A percentile compares a stretch with the other conserved stretches of the same genome.
Evolutionary conservation across 2,113 vertebrate species (phyloP).

Genomic region (Callaeas wilsoni): DNA sequence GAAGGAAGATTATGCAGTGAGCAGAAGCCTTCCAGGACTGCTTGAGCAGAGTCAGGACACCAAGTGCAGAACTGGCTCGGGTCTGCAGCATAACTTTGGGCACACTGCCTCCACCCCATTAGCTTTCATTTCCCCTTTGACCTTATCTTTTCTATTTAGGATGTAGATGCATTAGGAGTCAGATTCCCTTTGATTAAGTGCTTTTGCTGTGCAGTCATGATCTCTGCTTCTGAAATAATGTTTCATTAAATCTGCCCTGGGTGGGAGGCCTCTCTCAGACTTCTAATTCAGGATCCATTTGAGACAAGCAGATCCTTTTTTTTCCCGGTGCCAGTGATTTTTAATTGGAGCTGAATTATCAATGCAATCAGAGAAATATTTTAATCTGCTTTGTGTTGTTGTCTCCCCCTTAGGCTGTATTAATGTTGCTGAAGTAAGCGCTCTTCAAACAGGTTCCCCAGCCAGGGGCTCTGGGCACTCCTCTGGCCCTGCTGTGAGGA

Average conservation of each 20-base stretch:
- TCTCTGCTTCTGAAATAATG: neutral
- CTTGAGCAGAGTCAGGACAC: neutral
- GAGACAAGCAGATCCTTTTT: neutral
- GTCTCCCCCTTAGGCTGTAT: neutral
- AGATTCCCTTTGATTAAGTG: neutral
- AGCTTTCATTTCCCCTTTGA: neutral
- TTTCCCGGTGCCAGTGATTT: neutral
- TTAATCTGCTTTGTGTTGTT: neutral
- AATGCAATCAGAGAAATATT: conserved; percentile 9
- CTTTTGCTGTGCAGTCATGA: neutral
- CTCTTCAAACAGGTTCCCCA: neutral
- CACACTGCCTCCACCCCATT: neutral
- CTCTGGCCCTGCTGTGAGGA: neutral
- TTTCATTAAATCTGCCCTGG: neutral
- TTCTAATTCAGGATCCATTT: neutral
- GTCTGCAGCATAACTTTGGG: neutral
- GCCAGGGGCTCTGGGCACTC: neutral
- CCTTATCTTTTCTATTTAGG: neutral
- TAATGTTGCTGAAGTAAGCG: neutral
- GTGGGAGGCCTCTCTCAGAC: neutral
- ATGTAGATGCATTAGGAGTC: neutral
- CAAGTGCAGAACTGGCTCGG: neutral
- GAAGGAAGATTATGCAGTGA: neutral
- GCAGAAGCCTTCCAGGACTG: neutral
- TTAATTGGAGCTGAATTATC: conserved; percentile 17